Evolutionary conservation across 2,797 vertebrate genomes (phyloP).

Genomic region (Eidolon dupreanum): DNA sequence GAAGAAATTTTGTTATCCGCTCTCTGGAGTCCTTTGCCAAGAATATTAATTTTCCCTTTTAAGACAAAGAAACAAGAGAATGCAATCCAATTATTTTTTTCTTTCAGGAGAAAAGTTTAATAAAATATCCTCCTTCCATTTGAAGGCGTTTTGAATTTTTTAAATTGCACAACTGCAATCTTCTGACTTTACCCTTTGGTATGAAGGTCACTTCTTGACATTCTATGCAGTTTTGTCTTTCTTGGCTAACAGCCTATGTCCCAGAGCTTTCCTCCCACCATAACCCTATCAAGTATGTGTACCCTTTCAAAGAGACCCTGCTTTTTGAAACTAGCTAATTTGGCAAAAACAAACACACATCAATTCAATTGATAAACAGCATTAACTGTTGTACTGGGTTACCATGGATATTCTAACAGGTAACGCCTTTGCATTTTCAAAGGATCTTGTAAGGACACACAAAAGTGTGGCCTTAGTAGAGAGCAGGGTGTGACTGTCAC

Average conservation of each 20-base stretch:
- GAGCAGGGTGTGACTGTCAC: not conserved
- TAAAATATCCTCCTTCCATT: not conserved
- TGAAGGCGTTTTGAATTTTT: not conserved
- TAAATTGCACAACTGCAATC: not conserved
- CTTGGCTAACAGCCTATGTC: not conserved
- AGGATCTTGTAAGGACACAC: not conserved
- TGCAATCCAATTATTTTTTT: not conserved
- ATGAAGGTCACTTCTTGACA: not conserved
- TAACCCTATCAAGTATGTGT: not conserved
- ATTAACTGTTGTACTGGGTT: not conserved
- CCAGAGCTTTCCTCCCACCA: not conserved
- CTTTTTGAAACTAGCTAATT: not conserved
- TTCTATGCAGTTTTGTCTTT: not conserved
- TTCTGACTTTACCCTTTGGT: not conserved
- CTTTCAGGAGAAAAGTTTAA: constrained; percentile 10
- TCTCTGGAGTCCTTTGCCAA: not conserved
- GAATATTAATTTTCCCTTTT: constrained; percentile 14
- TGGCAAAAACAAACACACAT: not conserved
- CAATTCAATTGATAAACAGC: not conserved
- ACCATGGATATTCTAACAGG: not conserved
- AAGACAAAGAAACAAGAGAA: not conserved
- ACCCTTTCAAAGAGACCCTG: not conserved
- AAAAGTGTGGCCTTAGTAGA: not conserved
- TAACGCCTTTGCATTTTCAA: not conserved
- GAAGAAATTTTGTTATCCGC: not conserved